These are phyloP conservation scores for Ptychochromis oligacanthus DNA, from an alignment of 2,113 vertebrate species.

Conservation along the genomic window DNA sequence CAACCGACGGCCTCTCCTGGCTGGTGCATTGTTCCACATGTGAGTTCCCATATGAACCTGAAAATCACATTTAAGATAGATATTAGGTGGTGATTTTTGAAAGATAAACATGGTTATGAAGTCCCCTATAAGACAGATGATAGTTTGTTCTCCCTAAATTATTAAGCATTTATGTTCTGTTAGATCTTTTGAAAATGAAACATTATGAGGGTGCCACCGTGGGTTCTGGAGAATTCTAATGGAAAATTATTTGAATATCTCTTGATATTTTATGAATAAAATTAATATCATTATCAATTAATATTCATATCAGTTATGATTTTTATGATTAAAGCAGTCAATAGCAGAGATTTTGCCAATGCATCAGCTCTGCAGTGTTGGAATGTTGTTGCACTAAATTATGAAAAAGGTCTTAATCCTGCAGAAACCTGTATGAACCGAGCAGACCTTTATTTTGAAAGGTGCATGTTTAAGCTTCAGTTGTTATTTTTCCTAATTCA, in stretches of 20 bases:
- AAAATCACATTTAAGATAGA: not conserved
- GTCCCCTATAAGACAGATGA: rapidly evolving
- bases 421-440: not conserved
- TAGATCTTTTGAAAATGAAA: not conserved
- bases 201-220: not conserved
- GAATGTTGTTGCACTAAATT: not conserved
- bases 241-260: not conserved
- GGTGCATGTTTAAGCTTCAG: not conserved
- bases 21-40: constrained; percentile 98
- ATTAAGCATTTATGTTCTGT: too few relatives aligned
- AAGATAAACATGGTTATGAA: not conserved
- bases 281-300: too few relatives aligned
- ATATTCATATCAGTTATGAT: rapidly evolving
- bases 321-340: not conserved
- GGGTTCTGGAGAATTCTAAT: not conserved
- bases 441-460: constrained; percentile 9
- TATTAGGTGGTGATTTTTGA: not conserved
- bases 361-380: not conserved
- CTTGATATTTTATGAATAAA: not conserved
- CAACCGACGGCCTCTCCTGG: constrained; percentile 91
- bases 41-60: constrained; percentile 99
- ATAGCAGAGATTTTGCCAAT: not conserved
- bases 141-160: not conserved
- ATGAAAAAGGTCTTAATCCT: not conserved
- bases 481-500: rapidly evolving